Percentiles rank a stretch among this genome's conserved stretches.
phyloP scores from a whole-genome alignment of 2,113 vertebrate genomes.

The Excalfactoria chinensis region DNA sequence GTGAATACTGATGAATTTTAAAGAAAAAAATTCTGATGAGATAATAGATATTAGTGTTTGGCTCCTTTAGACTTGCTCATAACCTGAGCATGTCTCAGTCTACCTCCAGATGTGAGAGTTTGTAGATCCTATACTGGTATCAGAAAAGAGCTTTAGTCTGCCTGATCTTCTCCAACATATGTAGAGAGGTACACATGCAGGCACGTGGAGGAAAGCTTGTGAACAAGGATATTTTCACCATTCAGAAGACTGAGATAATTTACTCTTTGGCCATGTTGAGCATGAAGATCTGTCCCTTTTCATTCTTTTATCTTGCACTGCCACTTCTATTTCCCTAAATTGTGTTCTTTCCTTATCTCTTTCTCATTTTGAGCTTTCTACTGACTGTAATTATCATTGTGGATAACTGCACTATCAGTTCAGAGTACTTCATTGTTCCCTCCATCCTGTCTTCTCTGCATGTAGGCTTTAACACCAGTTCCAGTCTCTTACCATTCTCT shows the following conservation, averaged over 20 bases:
- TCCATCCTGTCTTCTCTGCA: neutral
- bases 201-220: neutral
- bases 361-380: neutral
- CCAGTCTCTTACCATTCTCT: neutral
- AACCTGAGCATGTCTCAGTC: neutral
- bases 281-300: neutral
- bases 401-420: neutral
- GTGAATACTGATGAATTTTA: neutral
- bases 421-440: neutral
- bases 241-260: neutral
- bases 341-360: neutral
- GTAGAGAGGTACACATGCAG: neutral
- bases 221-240: neutral
- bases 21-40: neutral
- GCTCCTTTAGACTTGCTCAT: neutral
- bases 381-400: neutral
- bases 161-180: neutral
- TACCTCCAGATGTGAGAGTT: neutral
- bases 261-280: neutral
- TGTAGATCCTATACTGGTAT: neutral
- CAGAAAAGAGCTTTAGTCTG: neutral
- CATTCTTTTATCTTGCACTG: neutral
- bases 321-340: neutral
- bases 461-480: neutral
- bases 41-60: neutral